Evolutionary conservation across 2,113 vertebrate genomes (phyloP).

Genomic region (Hippocampus mohnikei): DNA sequence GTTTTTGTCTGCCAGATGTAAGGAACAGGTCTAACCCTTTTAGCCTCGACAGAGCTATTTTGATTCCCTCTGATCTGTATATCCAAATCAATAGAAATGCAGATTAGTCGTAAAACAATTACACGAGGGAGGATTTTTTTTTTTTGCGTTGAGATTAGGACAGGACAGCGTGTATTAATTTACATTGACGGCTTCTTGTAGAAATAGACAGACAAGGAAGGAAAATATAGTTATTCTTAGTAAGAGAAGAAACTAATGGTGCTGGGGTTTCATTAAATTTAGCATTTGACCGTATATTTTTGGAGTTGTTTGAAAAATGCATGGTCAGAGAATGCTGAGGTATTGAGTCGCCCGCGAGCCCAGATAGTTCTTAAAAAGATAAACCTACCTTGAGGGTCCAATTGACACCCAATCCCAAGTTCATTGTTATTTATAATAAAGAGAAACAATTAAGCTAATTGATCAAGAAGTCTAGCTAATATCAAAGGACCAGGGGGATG

Average conservation of each 20-base stretch:
- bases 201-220: not conserved
- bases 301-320: not conserved
- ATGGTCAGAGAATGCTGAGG: not conserved
- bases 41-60: constrained; percentile 45
- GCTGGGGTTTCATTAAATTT: not conserved
- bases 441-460: constrained; percentile 25
- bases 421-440: constrained; percentile 25
- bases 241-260: not conserved
- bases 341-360: not conserved
- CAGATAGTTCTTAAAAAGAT: not conserved
- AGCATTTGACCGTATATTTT: not conserved
- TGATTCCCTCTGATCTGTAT: constrained; percentile 50
- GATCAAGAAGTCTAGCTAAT: constrained; percentile 25
- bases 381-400: not conserved
- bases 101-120: constrained; percentile 16
- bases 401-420: constrained; percentile 7
- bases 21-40: constrained; percentile 44
- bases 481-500: constrained; percentile 32
- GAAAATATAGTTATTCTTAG: not conserved
- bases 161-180: not conserved
- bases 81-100: constrained; percentile 19
- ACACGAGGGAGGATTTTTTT: not conserved
- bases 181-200: not conserved
- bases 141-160: not conserved
- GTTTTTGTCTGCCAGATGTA: constrained; percentile 54